phyloP scores from a whole-genome alignment of 2,113 vertebrate genomes.

The Egretta garzetta region DNA sequence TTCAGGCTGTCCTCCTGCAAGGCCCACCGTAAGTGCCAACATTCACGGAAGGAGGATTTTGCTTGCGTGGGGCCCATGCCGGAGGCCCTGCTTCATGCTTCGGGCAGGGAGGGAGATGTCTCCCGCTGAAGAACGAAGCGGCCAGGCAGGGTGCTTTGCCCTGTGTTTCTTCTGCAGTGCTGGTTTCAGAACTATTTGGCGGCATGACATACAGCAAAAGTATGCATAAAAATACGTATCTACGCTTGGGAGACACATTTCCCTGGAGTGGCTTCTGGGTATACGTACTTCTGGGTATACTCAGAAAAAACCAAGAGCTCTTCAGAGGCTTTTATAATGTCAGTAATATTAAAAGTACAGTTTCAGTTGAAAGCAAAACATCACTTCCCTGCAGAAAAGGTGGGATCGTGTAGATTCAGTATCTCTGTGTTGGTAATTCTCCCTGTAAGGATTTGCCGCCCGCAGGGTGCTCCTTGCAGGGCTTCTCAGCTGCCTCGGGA shows the following conservation, averaged over 20 bases:
- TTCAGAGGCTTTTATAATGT: neutral
- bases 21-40: neutral
- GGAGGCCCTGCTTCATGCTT: neutral
- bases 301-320: neutral
- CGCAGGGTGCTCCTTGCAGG: neutral
- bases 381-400: neutral
- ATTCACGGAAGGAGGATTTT: neutral
- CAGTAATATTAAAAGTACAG: neutral
- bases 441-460: neutral
- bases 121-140: neutral
- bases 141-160: neutral
- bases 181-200: neutral
- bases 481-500: neutral
- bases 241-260: neutral
- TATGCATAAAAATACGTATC: neutral
- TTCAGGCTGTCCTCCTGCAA: neutral
- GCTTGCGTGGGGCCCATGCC: rapidly evolving
- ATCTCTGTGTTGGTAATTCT: neutral
- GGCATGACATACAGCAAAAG: neutral
- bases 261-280: neutral
- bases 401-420: neutral
- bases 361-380: neutral
- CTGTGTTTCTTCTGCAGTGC: neutral
- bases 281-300: neutral
- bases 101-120: too few species aligned